phyloP scores from a whole-genome alignment of 2,797 vertebrate genomes.

The Halcyon leucocephala region DNA sequence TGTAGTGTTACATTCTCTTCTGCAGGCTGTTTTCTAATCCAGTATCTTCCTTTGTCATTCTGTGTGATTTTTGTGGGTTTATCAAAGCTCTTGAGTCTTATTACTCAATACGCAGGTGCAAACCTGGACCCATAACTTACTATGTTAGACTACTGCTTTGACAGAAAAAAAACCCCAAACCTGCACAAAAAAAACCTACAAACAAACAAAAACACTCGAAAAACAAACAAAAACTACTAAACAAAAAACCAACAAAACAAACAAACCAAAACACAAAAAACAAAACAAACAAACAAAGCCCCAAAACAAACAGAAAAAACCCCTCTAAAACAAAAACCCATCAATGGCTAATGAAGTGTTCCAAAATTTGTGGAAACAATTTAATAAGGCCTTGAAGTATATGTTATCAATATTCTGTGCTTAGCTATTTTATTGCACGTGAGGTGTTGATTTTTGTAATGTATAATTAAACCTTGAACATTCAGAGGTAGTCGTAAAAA shows the following conservation, averaged over 20 bases:
- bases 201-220: too few relatives aligned
- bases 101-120: conserved; percentile 28
- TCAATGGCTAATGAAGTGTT: not conserved
- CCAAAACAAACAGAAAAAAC: too few relatives aligned
- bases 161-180: not conserved
- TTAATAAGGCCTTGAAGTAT: not conserved
- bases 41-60: not conserved
- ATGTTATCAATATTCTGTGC: not conserved
- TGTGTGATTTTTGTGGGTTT: conserved; percentile 24
- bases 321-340: too few relatives aligned
- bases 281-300: too few relatives aligned
- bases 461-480: not conserved
- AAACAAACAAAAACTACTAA: not conserved
- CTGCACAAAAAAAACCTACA: too few relatives aligned
- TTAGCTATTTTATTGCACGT: not conserved
- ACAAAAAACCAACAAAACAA: not conserved
- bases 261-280: too few relatives aligned
- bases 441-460: not conserved
- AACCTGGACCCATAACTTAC: not conserved
- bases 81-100: conserved; percentile 25
- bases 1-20: not conserved
- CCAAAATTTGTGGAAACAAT: not conserved
- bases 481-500: not conserved
- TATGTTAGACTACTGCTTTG: not conserved
- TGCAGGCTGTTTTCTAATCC: not conserved